Base-by-base conservation (phyloP, 37 sponge, comb jelly and placozoan species). In the Amphimedon queenslandica region DNA sequence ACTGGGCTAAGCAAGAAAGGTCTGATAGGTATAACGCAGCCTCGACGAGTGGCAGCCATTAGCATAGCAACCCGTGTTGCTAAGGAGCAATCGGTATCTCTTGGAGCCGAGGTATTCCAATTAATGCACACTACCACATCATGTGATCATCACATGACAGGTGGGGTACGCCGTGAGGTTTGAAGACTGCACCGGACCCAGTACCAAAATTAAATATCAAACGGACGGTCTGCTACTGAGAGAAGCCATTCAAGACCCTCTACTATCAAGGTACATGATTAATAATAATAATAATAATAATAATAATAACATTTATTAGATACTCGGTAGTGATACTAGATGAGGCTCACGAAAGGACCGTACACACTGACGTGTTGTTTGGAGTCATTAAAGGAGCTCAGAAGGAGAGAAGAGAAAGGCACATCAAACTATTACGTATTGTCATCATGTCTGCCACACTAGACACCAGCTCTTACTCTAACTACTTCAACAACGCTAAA, bases 211-310 rank as follows among this genome's bases (percentile, higher is more conserved):
- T 16, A 76, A 84, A 77, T 96, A 77, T 79, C 70, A 93, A 76
- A 96, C 97, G 21, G 97, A 96, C 72, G 97, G 97, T 2, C 89
- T 93, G 94, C 75, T 96, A 30, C 77, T 96, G 64, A 77, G 97
- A 55, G 97, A 96, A 70, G 91, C 94, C 31, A 86, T 96, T 3
- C 66, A 71, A 1, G 95, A 96, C 67, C 83, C 92, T 20, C 56
- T 79, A 20, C 80, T 95, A 31, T 80, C 39, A 24, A 87, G 82
- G 92, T 91, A 58, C 37, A 72, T 56, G 1, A 39, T 31, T 41
- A 8, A 32, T n/a, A n/a, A n/a, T n/a, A n/a, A n/a, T n/a, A n/a
- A n/a, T n/a, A n/a, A n/a, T n/a, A n/a, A n/a, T n/a, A n/a, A n/a
- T n/a, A n/a, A n/a, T n/a, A n/a, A n/a, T n/a, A n/a, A n/a, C n/a